Conservation (phyloP, 2,797 vertebrate species). For the Eremophila alpestris region DNA sequence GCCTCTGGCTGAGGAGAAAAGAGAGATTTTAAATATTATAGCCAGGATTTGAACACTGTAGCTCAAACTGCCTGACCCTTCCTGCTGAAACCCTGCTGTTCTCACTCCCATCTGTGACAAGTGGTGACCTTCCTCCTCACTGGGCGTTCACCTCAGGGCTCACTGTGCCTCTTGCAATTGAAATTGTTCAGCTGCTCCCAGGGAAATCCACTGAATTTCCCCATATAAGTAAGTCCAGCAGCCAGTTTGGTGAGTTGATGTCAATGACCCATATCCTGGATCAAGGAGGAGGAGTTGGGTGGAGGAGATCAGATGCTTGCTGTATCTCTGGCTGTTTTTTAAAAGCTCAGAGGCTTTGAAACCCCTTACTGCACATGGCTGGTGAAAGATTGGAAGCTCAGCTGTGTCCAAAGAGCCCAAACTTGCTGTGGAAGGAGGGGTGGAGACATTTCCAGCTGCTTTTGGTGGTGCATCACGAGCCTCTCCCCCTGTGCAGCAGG, state of each 20-base stretch:
- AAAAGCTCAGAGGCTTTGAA: background rate
- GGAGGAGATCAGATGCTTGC: background rate
- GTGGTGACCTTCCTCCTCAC: background rate
- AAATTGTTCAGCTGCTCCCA: background rate
- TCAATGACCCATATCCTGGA: rapidly evolving
- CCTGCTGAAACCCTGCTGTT: background rate
- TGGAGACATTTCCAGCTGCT: background rate
- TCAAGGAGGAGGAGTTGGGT: background rate
- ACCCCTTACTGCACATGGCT: background rate
- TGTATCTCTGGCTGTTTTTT: background rate
- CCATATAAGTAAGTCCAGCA: background rate
- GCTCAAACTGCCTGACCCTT: background rate
- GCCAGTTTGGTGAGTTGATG: background rate
- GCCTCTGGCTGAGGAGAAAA: background rate
- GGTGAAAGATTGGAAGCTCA: background rate
- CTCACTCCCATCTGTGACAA: background rate
- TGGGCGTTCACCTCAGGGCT: background rate
- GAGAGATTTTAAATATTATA: background rate
- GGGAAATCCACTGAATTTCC: background rate
- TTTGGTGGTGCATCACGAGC: background rate
- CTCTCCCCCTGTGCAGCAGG: rapidly evolving
- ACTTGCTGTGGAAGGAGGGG: background rate
- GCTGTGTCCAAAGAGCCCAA: background rate
- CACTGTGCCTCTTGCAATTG: background rate
- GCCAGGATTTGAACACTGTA: background rate